A percentile compares a stretch with the other conserved stretches of the same genome.
These are phyloP conservation scores for Chelon labrosus DNA, from an alignment of 2,797 vertebrate genomes.

Conservation along the genomic window DNA sequence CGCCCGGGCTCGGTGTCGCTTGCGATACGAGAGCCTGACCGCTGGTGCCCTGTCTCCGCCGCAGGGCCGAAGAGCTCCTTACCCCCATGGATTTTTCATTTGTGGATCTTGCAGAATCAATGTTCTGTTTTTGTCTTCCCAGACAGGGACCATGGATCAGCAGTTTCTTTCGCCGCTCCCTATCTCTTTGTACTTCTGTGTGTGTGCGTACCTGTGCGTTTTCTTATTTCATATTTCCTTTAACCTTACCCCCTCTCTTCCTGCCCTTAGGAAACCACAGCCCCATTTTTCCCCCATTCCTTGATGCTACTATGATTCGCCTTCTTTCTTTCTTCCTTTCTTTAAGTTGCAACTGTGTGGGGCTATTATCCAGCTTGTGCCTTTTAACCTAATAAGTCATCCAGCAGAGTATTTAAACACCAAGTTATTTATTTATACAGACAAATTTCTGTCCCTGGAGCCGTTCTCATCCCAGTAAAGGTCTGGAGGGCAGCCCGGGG, in stretches of 20 bases:
- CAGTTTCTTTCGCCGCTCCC: conserved; percentile 70
- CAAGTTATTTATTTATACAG: conserved; percentile 69
- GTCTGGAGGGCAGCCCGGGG: conserved; percentile 56
- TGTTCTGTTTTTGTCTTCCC: conserved; percentile 82
- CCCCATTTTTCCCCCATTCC: conserved; percentile 28
- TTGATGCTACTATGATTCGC: conserved; percentile 24
- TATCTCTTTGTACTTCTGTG: conserved; percentile 41
- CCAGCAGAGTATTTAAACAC: conserved; percentile 59
- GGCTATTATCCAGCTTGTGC: conserved; percentile 17
- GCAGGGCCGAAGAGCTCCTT: conserved; percentile 73
- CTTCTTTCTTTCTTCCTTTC: conserved; percentile 9
- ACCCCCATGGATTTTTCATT: conserved; percentile 88
- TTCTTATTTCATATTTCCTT: conserved; percentile 69
- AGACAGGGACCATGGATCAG: conserved; percentile 81
- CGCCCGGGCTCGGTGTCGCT: conserved; percentile 58
- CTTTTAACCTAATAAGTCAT: conserved; percentile 43
- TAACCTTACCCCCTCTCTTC: conserved; percentile 69
- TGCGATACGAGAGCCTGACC: conserved; percentile 72
- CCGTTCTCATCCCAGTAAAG: conserved; percentile 54
- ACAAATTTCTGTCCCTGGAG: conserved; percentile 62
- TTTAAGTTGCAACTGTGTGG: neutral
- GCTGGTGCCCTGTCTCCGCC: conserved; percentile 71
- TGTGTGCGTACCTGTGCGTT: conserved; percentile 36
- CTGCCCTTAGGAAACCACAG: conserved; percentile 76
- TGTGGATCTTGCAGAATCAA: conserved; percentile 85